A percentile compares a stretch with the other conserved stretches of the same genome.
These are phyloP conservation scores for Caenorhabditis parvicauda DNA, from an alignment of 2,888 invertebrate species.

Conservation along the genomic window DNA sequence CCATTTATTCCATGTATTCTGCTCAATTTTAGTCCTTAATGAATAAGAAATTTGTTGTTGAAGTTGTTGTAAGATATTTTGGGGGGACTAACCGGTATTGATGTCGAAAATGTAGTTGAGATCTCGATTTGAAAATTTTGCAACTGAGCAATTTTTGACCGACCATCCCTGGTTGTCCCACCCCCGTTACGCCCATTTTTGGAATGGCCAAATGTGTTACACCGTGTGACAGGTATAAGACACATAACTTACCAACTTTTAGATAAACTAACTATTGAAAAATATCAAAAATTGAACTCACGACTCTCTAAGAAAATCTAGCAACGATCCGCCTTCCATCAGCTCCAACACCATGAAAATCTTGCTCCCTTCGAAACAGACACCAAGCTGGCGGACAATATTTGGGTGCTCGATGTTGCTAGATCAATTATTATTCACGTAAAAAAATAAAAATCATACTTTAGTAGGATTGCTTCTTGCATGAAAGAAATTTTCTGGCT, in stretches of 20 bases:
- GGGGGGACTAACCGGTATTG: too few species aligned
- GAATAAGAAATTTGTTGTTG: too few species aligned
- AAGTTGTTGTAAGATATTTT: too few species aligned
- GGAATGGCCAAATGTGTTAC: too few species aligned
- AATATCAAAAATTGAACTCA: slow-evolving; percentile 6
- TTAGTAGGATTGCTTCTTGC: slow-evolving; percentile 94
- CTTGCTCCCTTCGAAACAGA: slow-evolving; percentile 79
- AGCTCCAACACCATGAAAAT: slow-evolving; percentile 89
- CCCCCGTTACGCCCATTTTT: too few species aligned
- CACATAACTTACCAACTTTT: neutral
- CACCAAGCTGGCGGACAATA: slow-evolving; percentile 85
- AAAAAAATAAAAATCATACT: slow-evolving; percentile 44
- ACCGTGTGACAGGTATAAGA: too few species aligned
- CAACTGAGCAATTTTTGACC: too few species aligned
- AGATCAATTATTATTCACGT: slow-evolving; percentile 8
- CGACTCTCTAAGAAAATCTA: slow-evolving; percentile 78
- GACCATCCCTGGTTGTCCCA: too few species aligned
- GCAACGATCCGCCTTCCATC: slow-evolving; percentile 93
- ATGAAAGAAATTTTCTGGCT: slow-evolving; percentile 84
- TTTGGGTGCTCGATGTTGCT: slow-evolving; percentile 93
- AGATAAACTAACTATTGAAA: neutral
- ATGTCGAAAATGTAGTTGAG: too few species aligned
- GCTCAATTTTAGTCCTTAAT: too few species aligned
- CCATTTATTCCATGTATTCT: too few species aligned
- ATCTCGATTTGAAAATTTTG: too few species aligned